Conservation (phyloP, 2,113 vertebrate species). For the Piliocolobus tephrosceles region DNA sequence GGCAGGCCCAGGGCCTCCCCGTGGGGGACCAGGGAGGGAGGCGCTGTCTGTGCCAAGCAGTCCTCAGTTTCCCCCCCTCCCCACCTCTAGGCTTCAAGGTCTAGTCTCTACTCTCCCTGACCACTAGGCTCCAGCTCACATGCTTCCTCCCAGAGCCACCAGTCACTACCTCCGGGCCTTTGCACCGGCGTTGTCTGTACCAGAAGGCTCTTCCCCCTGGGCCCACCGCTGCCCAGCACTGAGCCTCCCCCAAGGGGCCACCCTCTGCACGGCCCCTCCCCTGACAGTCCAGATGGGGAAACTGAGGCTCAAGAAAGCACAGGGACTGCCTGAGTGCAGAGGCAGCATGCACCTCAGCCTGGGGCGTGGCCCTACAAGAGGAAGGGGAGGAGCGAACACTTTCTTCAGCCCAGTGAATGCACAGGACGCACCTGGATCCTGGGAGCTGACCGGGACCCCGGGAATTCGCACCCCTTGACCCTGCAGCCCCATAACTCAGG, state of each 20-base stretch:
- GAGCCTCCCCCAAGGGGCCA: accelerated
- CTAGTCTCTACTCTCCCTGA: neutral
- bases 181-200: neutral
- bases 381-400: neutral
- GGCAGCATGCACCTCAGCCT: accelerated
- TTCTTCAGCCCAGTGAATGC: neutral
- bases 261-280: neutral
- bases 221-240: too few relatives aligned
- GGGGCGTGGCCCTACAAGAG: neutral
- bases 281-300: neutral
- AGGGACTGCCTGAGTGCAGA: neutral
- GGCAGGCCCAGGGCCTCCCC: neutral
- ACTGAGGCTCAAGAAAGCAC: neutral
- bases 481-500: neutral
- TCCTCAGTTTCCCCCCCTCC: neutral
- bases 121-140: neutral
- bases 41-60: accelerated
- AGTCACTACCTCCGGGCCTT: neutral
- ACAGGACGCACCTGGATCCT: neutral
- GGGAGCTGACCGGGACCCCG: neutral
- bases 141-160: accelerated
- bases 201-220: neutral
- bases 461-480: neutral
- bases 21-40: neutral
- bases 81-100: neutral